Percentiles rank a stretch among this genome's conserved stretches.
Evolutionary conservation across 2,888 invertebrate species (phyloP).

Genomic region (Neoitamus cyanurus): DNA sequence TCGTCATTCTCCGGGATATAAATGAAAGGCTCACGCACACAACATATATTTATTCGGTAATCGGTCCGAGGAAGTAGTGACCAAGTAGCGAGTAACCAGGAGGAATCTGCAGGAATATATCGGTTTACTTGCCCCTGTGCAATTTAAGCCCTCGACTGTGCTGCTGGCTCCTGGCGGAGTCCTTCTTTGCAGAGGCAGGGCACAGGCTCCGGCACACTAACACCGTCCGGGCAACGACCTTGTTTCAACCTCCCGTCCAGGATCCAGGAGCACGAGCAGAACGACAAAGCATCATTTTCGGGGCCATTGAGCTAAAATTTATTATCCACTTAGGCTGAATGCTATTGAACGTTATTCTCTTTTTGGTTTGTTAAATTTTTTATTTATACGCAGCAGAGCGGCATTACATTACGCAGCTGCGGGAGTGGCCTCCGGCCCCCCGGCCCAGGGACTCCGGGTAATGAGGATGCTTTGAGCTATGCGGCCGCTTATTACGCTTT

Average conservation of each 20-base stretch:
- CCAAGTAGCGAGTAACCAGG: neutral
- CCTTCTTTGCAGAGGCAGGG: neutral
- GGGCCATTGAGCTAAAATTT: constrained; percentile 53
- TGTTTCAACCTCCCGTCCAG: neutral
- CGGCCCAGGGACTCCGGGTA: neutral
- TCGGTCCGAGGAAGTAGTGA: neutral
- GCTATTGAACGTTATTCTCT: constrained; percentile 44
- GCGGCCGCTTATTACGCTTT: constrained; percentile 26
- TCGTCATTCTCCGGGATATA: neutral
- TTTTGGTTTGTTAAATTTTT: constrained; percentile 46
- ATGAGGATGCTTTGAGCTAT: constrained; percentile 33
- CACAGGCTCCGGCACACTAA: neutral
- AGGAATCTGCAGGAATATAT: constrained; percentile 25
- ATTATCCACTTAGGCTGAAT: constrained; percentile 49
- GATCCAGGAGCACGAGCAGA: neutral
- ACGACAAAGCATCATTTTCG: constrained; percentile 52
- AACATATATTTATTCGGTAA: constrained; percentile 10
- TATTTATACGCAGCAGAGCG: constrained; percentile 29
- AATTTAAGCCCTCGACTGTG: neutral
- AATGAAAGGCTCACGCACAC: constrained; percentile 34
- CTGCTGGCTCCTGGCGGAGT: neutral
- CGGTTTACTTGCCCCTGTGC: constrained; percentile 13
- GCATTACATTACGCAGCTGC: constrained; percentile 7
- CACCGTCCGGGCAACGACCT: neutral
- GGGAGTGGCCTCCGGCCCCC: neutral